Evolutionary conservation across 2,888 invertebrate species (phyloP), one percentile per base, ranked within the genome.

Genomic region (Heliconius ismenius): DNA sequence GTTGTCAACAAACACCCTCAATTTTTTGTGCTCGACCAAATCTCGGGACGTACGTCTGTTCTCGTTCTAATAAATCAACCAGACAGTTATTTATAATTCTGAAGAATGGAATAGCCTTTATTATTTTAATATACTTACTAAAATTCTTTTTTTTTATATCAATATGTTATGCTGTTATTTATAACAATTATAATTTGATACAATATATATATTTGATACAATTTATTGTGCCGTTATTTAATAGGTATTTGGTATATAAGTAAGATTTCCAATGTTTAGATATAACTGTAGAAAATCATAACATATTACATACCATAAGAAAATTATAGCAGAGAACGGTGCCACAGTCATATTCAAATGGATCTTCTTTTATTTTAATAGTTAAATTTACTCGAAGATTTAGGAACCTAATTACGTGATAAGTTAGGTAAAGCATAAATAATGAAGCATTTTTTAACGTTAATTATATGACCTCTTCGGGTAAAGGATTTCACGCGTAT

Each of bases 1-100:
- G 84, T 85, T 90, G 91, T 92, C 92, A 92, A 92, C 91, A 92
- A 88, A 90, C 91, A 91, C 91, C 91, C 91, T 88, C 70, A 84
- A 82, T 89, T 91, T 91, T 90, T 89, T 80, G 81, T 78, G 83
- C 75, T 80, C 83, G 84, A 82, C 81, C 83, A 90, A 89, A 90
- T 91, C 90, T 90, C 84, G 79, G 77, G 85, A 85, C 84, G 84
- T 86, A 88, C 88, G 89, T 88, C 89, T 86, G 83, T 87, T 87
- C 86, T 79, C 87, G 84, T 89, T 87, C 86, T 87, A 90, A 92
- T 91, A 91, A 91, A 91, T 91, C 91, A 91, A 87, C 83, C 85
- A 83, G 86, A 88, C 85, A 86, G 84, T 76, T 80, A n/a, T n/a
- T 26, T 26, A 26, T 26, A 26, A 26, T 26, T 26, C 26, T 26